Evolutionary conservation across 2,113 vertebrate genomes (phyloP).

Genomic region (Oryzias curvinotus): DNA sequence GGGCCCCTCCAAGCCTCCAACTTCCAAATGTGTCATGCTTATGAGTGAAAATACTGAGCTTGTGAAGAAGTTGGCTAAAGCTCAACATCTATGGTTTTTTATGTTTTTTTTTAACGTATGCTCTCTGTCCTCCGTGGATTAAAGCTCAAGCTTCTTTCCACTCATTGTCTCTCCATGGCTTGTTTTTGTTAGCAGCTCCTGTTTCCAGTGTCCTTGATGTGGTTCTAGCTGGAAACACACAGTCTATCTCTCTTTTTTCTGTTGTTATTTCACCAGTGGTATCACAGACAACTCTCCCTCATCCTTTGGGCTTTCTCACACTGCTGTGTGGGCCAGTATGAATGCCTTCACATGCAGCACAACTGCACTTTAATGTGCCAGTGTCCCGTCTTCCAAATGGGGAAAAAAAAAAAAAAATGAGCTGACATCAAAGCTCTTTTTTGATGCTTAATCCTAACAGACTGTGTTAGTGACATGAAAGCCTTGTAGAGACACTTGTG

Average conservation of each 20-base stretch:
- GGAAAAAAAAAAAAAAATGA: conserved; percentile 26
- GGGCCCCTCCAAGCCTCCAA: conserved; percentile 50
- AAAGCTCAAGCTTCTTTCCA: conserved; percentile 34
- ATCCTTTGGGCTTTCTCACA: conserved; percentile 15
- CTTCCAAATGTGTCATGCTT: conserved; percentile 64
- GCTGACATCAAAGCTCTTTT: conserved; percentile 61
- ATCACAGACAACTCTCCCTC: conserved; percentile 25
- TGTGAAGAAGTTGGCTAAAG: conserved; percentile 38
- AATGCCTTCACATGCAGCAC: conserved; percentile 16
- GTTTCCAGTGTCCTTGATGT: conserved; percentile 42
- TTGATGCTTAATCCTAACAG: conserved; percentile 35
- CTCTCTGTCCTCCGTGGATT: conserved; percentile 45
- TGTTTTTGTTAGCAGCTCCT: conserved; percentile 28
- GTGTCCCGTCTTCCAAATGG: conserved; percentile 18
- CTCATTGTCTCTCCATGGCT: neutral
- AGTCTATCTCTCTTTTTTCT: conserved; percentile 19
- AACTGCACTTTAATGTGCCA: conserved; percentile 17
- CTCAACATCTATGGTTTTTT: conserved; percentile 15
- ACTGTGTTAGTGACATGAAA: conserved; percentile 41
- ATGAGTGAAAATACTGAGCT: conserved; percentile 54
- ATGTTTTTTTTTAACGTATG: conserved; percentile 30
- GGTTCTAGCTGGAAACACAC: conserved; percentile 23
- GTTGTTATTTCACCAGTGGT: conserved; percentile 17
- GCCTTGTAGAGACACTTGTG: conserved; percentile 27
- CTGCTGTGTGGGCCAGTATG: conserved; percentile 10